Conservation (phyloP, 2,113 vertebrate genomes). For the Morone chrysops region DNA sequence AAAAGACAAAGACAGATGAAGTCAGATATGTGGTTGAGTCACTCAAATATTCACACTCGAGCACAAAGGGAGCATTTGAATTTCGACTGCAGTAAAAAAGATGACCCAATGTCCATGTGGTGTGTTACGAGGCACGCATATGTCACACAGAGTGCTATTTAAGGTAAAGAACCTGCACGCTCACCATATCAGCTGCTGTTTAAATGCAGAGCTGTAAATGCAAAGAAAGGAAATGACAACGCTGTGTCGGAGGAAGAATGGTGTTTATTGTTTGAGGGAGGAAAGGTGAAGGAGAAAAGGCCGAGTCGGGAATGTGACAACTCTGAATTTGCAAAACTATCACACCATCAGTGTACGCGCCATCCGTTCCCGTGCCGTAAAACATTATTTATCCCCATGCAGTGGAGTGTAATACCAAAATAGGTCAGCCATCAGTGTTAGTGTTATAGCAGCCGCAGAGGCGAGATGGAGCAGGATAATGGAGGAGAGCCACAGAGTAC, state of each 20-base stretch:
- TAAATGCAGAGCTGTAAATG: constrained; percentile 72
- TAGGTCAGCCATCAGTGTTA: constrained; percentile 53
- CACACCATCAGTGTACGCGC: constrained; percentile 9
- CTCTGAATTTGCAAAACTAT: constrained; percentile 64
- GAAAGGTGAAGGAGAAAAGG: constrained; percentile 52
- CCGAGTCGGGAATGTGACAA: constrained; percentile 17
- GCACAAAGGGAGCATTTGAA: constrained; percentile 41
- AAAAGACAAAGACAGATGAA: constrained; percentile 37
- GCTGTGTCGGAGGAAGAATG: constrained; percentile 50
- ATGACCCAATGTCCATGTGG: constrained; percentile 45
- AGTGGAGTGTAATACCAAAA: constrained; percentile 54
- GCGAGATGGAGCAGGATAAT: constrained; percentile 61
- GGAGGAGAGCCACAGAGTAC: constrained; percentile 51
- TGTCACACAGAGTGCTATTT: constrained; percentile 63
- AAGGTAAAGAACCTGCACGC: constrained; percentile 61
- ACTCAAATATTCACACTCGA: constrained; percentile 45
- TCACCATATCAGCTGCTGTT: constrained; percentile 69
- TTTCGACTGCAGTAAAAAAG: constrained; percentile 53
- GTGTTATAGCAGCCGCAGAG: constrained; percentile 45
- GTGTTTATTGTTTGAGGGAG: constrained; percentile 62
- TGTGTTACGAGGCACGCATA: constrained; percentile 31
- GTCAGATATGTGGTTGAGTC: constrained; percentile 12
- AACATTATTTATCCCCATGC: constrained; percentile 42
- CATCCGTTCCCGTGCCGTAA: constrained; percentile 19
- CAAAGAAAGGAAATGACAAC: constrained; percentile 67